A percentile compares a stretch with the other conserved stretches of the same genome.
phyloP scores from a whole-genome alignment of 2,113 vertebrate species.

The Panurus biarmicus region DNA sequence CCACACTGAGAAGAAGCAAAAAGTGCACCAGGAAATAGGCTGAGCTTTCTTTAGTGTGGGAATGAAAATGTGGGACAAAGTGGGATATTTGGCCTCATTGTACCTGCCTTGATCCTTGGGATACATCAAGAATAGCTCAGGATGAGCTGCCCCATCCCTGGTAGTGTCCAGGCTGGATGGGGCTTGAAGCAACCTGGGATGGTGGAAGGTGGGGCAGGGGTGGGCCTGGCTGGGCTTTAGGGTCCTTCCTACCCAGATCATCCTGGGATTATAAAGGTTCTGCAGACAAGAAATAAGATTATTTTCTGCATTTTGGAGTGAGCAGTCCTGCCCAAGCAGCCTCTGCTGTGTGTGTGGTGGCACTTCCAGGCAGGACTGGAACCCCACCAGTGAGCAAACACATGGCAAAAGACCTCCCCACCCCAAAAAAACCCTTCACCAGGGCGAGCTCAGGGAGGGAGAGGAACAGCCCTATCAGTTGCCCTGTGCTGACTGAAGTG shows the following conservation, averaged over 20 bases:
- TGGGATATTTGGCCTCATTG: not conserved
- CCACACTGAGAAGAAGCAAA: slow-evolving; percentile 17
- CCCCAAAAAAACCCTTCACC: not conserved
- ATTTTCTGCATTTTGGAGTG: not conserved
- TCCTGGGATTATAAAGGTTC: not conserved
- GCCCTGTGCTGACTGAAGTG: not conserved
- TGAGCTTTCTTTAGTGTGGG: slow-evolving; percentile 43
- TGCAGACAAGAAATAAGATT: not conserved
- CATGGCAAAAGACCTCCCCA: not conserved
- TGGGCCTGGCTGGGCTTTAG: too few relatives aligned
- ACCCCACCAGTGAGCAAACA: not conserved
- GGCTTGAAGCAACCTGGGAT: not conserved
- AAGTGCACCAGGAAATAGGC: not conserved
- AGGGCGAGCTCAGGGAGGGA: not conserved
- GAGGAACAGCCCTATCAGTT: not conserved
- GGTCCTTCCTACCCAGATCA: not conserved
- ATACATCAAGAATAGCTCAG: not conserved
- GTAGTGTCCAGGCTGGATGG: not conserved
- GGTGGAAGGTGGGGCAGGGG: too few relatives aligned
- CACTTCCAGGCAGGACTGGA: not conserved
- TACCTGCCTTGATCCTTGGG: not conserved
- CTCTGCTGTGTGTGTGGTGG: not conserved
- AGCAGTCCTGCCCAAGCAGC: not conserved
- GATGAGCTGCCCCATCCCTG: not conserved
- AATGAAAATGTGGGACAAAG: not conserved